phyloP scores from a whole-genome alignment of 64 coral and sea anemone species.

The Pocillopora verrucosa region DNA sequence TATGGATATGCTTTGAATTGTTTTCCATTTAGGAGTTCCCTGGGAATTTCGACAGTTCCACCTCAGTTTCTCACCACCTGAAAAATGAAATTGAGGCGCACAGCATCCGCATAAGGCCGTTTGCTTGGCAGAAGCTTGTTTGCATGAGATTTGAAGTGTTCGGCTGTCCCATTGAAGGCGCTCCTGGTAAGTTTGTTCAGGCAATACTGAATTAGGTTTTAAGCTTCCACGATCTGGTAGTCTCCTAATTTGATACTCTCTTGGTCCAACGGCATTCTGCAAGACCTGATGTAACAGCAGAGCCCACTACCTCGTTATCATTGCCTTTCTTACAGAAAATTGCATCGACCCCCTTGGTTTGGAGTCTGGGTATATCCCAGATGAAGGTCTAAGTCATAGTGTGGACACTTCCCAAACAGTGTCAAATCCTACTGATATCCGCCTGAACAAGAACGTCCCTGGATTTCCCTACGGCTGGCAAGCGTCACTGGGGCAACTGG shows the following conservation, averaged over 20 bases:
- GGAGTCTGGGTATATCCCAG: constrained; percentile 73
- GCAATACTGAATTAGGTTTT: background rate
- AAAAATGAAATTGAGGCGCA: constrained; percentile 56
- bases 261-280: too few species aligned
- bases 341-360: constrained; percentile 75
- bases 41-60: constrained; percentile 34
- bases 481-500: constrained; percentile 30
- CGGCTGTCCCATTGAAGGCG: constrained; percentile 44
- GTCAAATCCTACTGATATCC: constrained; percentile 45
- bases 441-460: constrained; percentile 52
- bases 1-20: background rate
- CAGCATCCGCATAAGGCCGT: constrained; percentile 46
- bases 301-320: background rate
- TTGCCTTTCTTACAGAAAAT: constrained; percentile 30
- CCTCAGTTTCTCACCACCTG: constrained; percentile 36
- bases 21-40: constrained; percentile 48
- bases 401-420: background rate
- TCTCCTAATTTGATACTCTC: too few species aligned
- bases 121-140: constrained; percentile 63
- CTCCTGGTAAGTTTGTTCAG: constrained; percentile 34
- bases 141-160: constrained; percentile 64
- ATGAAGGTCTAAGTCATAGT: constrained; percentile 70
- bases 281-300: too few species aligned
- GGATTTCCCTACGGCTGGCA: constrained; percentile 62
- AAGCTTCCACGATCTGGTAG: too few species aligned